Evolutionary conservation across 2,797 vertebrate species (phyloP).

Genomic region (Pangasius larnaudii): DNA sequence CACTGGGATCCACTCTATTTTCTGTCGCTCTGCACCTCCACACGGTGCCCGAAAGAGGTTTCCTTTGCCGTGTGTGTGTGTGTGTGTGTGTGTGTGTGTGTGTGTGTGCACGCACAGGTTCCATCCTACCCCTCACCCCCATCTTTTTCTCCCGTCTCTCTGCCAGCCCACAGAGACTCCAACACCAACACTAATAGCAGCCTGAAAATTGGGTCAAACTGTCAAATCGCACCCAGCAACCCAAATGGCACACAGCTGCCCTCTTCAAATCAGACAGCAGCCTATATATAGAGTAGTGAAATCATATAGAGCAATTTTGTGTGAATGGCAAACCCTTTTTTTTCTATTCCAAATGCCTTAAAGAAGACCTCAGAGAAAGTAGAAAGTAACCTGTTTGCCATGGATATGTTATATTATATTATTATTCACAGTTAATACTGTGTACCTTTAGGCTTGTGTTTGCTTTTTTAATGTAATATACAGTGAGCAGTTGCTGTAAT

Average conservation of each 20-base stretch:
- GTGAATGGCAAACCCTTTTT: not conserved
- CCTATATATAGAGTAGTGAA: conserved; percentile 60
- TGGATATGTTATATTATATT: not conserved
- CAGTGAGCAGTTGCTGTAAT: not conserved
- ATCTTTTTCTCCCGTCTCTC: conserved; percentile 26
- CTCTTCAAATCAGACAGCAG: conserved; percentile 49
- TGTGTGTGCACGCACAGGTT: conserved; percentile 7
- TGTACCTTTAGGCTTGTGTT: not conserved
- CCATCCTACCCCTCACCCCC: conserved; percentile 24
- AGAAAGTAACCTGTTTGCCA: not conserved
- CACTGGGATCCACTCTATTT: conserved; percentile 96
- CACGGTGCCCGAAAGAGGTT: conserved; percentile 53
- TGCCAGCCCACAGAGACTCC: conserved; percentile 58
- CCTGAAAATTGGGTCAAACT: conserved; percentile 69
- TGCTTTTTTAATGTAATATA: not conserved
- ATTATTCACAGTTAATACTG: conserved; percentile 1
- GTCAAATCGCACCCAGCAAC: conserved; percentile 61
- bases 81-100: conserved; percentile 21
- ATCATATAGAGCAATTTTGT: conserved; percentile 44
- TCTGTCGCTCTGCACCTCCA: conserved; percentile 78
- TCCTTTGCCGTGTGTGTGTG: conserved; percentile 13
- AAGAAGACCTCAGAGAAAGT: not conserved
- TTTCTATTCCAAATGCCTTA: not conserved
- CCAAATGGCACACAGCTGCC: conserved; percentile 36
- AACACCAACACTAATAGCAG: conserved; percentile 56